Conservation (phyloP, 2,888 invertebrate genomes). For the Oscheius sp. region DNA sequence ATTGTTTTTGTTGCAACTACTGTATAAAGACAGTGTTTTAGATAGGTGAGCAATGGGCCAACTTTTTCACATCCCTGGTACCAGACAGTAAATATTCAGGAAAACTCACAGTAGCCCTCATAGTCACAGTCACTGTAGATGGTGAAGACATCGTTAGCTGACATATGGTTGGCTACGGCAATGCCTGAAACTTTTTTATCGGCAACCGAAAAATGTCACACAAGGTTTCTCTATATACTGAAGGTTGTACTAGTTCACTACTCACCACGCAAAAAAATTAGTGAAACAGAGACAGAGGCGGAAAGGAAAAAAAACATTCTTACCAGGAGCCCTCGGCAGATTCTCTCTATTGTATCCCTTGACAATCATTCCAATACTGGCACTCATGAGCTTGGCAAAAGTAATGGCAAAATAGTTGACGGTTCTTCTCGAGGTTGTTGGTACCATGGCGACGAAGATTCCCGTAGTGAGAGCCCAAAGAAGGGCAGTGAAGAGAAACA, state of each 20-base stretch:
- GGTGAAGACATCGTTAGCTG: conserved; percentile 66
- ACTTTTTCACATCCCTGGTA: no score
- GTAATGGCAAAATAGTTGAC: conserved; percentile 54
- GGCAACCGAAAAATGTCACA: no score
- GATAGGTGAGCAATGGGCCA: no score
- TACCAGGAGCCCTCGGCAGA: conserved; percentile 58
- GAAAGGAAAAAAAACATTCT: background rate
- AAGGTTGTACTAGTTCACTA: background rate
- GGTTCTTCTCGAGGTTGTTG: background rate
- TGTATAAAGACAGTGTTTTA: no score
- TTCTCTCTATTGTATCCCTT: conserved; percentile 53
- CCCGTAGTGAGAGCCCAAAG: conserved; percentile 51
- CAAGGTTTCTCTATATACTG: background rate
- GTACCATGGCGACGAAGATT: conserved; percentile 29
- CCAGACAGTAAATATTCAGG: background rate
- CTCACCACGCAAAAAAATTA: background rate
- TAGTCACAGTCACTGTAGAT: conserved; percentile 60
- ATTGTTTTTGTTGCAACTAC: background rate
- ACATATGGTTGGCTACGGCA: conserved; percentile 64
- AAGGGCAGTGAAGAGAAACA: conserved; percentile 52
- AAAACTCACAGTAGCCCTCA: conserved; percentile 39
- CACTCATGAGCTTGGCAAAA: conserved; percentile 62
- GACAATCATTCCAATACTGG: conserved; percentile 60
- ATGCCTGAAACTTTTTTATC: conserved; percentile 49
- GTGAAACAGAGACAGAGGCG: background rate